Conservation (phyloP, 1,140 invertebrate species). For the Heliconius hewitsoni region DNA sequence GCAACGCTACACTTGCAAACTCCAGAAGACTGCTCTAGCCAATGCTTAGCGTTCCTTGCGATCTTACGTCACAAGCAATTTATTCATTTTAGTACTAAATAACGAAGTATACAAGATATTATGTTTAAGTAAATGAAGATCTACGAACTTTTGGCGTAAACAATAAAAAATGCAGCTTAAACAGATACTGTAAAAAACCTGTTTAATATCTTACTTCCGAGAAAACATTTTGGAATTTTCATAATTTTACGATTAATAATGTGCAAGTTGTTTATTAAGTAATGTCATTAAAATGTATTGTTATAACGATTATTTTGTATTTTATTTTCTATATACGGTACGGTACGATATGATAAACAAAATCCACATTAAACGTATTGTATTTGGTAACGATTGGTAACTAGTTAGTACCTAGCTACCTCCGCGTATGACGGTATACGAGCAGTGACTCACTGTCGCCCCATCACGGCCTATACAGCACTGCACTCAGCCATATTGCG, state of each 20-base stretch:
- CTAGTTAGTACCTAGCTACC: neutral
- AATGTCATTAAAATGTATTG: too few species aligned
- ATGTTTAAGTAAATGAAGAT: too few species aligned
- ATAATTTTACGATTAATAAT: too few species aligned
- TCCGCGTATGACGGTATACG: neutral
- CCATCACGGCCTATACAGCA: neutral
- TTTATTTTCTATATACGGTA: neutral
- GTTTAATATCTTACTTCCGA: too few species aligned
- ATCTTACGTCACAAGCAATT: neutral
- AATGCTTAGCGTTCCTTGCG: neutral
- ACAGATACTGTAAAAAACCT: too few species aligned
- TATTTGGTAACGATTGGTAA: neutral
- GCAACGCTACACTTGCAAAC: neutral
- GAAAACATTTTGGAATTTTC: too few species aligned
- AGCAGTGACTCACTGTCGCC: constrained; percentile 27
- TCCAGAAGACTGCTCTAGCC: neutral
- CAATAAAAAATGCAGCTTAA: too few species aligned
- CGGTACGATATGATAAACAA: neutral
- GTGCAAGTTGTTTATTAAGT: too few species aligned
- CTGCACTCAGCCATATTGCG: constrained; percentile 7
- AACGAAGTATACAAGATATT: too few species aligned
- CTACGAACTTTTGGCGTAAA: too few species aligned
- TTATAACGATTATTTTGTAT: too few species aligned
- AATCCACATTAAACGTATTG: neutral
- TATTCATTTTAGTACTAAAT: too few species aligned